Base-by-base conservation (phyloP, 2,797 vertebrate species). In the Phataginus tetradactyla region DNA sequence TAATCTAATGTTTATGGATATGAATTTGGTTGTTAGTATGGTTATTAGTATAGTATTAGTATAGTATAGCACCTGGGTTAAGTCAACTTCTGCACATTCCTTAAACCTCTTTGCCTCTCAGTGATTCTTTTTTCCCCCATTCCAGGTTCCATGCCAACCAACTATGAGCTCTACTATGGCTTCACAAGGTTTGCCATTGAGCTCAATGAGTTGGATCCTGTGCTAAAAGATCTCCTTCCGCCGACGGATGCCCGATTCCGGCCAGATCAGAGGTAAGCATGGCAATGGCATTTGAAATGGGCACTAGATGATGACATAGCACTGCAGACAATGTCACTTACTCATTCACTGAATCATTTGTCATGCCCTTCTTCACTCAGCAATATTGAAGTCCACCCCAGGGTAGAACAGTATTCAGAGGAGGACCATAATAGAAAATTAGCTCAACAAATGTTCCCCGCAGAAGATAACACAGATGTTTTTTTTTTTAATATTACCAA, bases 181-280 rank as follows among this genome's bases (percentile, higher is more conserved):
- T 99, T 99, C 98, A 99, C 99, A 5, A 99, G 99, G 97, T 99
- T 99, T 97, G 99, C 99, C 94, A 99, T 99, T 97, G 99, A 99
- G 97, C 99, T 99, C 93, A 99, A 99, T 74, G 99, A 99, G 97
- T 99, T 99, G 97, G 99, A 99, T 98, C 99, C 99, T 4, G 99
- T 99, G 94, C 95, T 99, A 93, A 99, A 99, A 98, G 99, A 99
- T 51, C 99, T 99, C 96, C 99, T 99, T 97, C 99, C 99, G 21
- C 98, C 98, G 0, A 99, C 99, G 45, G 99, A 99, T 55, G 99
- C 99, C 18, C 99, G 99, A 72, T 99, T 99, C 98, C 99, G 99
- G 93, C 99, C 99, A 1, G 99, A 99, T 99, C 99, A 99, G 98
- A 99, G 99, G 99, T 99, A 98, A 97, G 96, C 74, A 64, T 17